Percentiles rank a stretch among this genome's conserved stretches.
Evolutionary conservation across 2,113 vertebrate genomes (phyloP).

Genomic region (Poecilia latipinna): DNA sequence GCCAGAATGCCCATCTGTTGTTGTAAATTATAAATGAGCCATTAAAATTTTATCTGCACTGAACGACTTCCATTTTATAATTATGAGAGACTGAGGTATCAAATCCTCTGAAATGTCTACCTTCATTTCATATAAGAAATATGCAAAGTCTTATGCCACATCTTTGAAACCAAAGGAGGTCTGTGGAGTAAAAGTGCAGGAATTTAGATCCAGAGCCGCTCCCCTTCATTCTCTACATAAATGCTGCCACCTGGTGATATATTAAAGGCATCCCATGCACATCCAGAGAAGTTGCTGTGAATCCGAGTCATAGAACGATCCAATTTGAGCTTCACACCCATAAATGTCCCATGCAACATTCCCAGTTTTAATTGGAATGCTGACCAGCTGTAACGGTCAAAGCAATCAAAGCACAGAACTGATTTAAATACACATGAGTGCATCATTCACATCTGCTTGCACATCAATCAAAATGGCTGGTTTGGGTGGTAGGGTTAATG

Average conservation of each 20-base stretch:
- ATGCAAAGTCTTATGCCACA: conserved; percentile 3
- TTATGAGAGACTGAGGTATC: conserved; percentile 74
- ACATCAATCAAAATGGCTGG: conserved; percentile 79
- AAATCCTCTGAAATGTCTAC: conserved; percentile 56
- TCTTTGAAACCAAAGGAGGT: conserved; percentile 1
- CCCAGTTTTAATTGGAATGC: conserved; percentile 51
- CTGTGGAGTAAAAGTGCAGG: conserved; percentile 28
- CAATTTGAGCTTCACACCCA: conserved; percentile 6
- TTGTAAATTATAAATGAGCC: conserved; percentile 82
- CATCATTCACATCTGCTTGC: conserved; percentile 50
- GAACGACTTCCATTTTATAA: conserved; percentile 81
- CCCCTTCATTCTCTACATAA: conserved; percentile 64
- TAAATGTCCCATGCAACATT: conserved; percentile 49
- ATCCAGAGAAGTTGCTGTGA: conserved; percentile 25
- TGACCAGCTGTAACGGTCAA: conserved; percentile 67
- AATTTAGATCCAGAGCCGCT: conserved; percentile 39
- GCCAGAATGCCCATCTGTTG: conserved; percentile 80
- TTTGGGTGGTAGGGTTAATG: conserved; percentile 77
- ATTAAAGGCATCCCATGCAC: conserved; percentile 47
- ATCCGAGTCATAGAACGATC: conserved; percentile 23
- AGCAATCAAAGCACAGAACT: conserved; percentile 47
- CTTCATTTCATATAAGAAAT: conserved; percentile 42
- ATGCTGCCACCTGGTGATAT: conserved; percentile 82
- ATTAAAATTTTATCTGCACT: conserved; percentile 80
- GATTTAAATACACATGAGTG: conserved; percentile 33